Evolutionary conservation across 2,797 vertebrate species (phyloP), one percentile per base, ranked within the genome.

Genomic region (Helostoma temminkii): DNA sequence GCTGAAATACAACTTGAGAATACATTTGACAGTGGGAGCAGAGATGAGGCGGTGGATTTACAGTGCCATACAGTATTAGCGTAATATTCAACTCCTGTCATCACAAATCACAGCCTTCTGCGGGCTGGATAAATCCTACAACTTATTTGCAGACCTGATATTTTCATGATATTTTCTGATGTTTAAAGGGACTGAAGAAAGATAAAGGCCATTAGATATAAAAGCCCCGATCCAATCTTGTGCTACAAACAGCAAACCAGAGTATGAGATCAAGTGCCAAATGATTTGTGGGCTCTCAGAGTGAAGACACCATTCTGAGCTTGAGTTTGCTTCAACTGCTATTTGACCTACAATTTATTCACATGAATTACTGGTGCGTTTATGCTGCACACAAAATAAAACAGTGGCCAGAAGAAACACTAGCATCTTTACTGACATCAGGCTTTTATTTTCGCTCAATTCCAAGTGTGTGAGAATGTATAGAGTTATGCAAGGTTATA

Each of bases 1-100:
- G 80, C 81, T 90, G 86, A 89, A 89, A 90, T 89, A 89, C 83
- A 90, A 83, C 86, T 85, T 84, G 79, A 84, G 72, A 89, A 86
- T 77, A 82, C 79, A 91, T 90, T 63, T 90, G 89, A 89, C 86
- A 89, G 85, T 32, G 65, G 78, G 74, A 88, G 86, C 75, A 53
- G 76, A 84, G 85, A 91, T 71, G 86, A 91, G 87, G 82, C 63
- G 34, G 83, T 86, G 80, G 85, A 89, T 91, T 89, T 91, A 90
- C 84, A 80, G 82, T 85, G 85, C 83, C 87, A 84, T 86, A 89
- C 85, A 89, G 74, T 89, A 89, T 88, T 88, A 86, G 78, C 42
- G 68, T 89, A 90, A 92, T 90, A 89, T 90, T 83, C 78, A 76
- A 52, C 74, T 71, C 70, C 86, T 88, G 88, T 87, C 88, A 80